Conservation (phyloP, 30 jellyfish, hydroid and myxozoan genomes). For the Aurelia aurita region DNA sequence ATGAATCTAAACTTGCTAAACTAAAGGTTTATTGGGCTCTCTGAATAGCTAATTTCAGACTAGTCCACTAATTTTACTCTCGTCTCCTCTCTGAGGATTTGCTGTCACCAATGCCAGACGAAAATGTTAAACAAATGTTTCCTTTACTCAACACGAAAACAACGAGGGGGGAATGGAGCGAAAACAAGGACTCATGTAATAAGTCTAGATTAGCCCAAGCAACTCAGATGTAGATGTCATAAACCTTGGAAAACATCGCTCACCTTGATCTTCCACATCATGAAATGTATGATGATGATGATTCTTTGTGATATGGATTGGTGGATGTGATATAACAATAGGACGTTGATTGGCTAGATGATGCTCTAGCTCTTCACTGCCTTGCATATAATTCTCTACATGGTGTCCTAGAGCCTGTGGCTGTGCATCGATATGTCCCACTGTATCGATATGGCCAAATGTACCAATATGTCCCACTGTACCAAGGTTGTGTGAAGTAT, state of each 20-base stretch:
- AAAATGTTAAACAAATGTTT: too few relatives aligned
- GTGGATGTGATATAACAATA: constrained; percentile 48
- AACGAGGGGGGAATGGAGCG: too few relatives aligned
- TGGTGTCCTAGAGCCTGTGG: constrained; percentile 39
- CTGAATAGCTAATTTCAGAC: too few relatives aligned
- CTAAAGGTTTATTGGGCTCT: too few relatives aligned
- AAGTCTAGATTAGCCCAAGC: too few relatives aligned
- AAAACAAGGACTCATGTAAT: too few relatives aligned
- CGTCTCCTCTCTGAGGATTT: too few relatives aligned
- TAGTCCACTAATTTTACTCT: too few relatives aligned
- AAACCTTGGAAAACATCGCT: background rate
- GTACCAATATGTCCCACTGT: constrained; percentile 15
- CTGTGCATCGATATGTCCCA: background rate
- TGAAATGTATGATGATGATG: constrained; percentile 51
- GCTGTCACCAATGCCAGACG: too few relatives aligned
- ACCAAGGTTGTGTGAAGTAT: background rate
- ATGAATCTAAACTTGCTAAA: too few relatives aligned
- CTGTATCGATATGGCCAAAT: background rate
- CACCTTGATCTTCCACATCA: constrained; percentile 62
- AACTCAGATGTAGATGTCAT: too few relatives aligned
- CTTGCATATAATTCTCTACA: background rate
- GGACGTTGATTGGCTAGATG: constrained; percentile 43
- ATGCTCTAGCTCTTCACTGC: constrained; percentile 43
- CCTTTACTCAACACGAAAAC: too few relatives aligned
- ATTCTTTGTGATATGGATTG: constrained; percentile 38